Percentiles rank a stretch among this genome's conserved stretches.
These are phyloP conservation scores for Chlorocebus sabaeus DNA, from an alignment of 2,113 vertebrate genomes.

Conservation along the genomic window DNA sequence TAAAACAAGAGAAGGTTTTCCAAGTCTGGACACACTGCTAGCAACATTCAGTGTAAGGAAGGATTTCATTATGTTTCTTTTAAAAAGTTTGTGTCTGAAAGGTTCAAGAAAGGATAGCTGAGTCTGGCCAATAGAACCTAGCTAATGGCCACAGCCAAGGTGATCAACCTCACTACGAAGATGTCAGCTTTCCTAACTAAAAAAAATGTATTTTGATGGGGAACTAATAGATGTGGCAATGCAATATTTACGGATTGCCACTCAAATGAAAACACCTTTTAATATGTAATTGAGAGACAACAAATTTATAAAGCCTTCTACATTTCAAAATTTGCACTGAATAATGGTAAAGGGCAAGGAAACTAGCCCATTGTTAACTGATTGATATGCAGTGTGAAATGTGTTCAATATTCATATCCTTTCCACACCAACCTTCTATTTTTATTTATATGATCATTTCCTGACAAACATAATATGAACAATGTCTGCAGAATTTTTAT, in stretches of 20 bases:
- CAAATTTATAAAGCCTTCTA: conserved; percentile 27
- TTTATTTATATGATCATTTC: conserved; percentile 74
- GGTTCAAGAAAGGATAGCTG: background rate
- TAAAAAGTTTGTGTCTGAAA: background rate
- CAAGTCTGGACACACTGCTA: conserved; percentile 23
- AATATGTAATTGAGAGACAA: conserved; percentile 63
- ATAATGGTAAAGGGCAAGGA: conserved; percentile 32
- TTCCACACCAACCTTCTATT: conserved; percentile 65
- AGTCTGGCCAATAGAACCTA: background rate
- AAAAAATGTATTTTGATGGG: conserved; percentile 34
- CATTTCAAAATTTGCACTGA: conserved; percentile 53
- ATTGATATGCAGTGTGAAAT: conserved; percentile 28
- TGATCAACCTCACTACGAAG: background rate
- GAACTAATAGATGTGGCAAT: conserved; percentile 26
- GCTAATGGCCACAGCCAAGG: background rate
- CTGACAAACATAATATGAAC: conserved; percentile 71
- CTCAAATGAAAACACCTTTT: conserved; percentile 53
- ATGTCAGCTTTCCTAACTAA: background rate
- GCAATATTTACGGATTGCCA: conserved; percentile 44
- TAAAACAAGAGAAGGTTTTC: conserved; percentile 39
- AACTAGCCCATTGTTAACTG: conserved; percentile 34
- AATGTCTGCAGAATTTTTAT: conserved; percentile 69
- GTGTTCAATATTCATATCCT: conserved; percentile 69
- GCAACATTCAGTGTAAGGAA: background rate
- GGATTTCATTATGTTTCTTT: background rate